Base-by-base conservation (phyloP, 2,888 invertebrate genomes). In the Amiota mariae region DNA sequence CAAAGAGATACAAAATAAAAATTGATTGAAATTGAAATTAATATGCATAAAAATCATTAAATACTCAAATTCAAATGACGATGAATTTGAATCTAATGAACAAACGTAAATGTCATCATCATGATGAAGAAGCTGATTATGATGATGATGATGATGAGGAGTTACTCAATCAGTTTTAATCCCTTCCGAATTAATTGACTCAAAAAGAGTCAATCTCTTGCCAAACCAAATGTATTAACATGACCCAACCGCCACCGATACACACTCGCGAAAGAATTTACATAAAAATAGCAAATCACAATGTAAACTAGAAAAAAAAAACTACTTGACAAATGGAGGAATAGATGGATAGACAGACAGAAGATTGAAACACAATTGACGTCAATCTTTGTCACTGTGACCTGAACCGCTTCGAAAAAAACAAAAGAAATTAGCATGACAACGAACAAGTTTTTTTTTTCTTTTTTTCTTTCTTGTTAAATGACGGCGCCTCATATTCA, bases 241-340 rank as follows among this genome's bases (percentile, higher is more conserved):
- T 2, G 24, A 24, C 24, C 24, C 24, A 24, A 24, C 24, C 24
- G 24, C 24, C 24, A 15, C 57, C 11, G 8, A 57, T 18, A 15
- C 15, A 63, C 12, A 63, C 24, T 63, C 36, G 24, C 18, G 15
- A 12, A 1, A 64, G 48, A 66, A 68, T 68, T 68, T 68, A 68
- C 67, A 68, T 68, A 51, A 54, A 51, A 68, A 54, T 54, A 68
- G 46, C 63, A 36, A 36, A 36, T 36, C 36, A 36, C 6, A 36
- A 36, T 36, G 18, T 24, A 59, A 59, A 59, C 20, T 13, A 18
- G 1, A 59, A 6, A 59, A 59, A 59, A 59, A 59, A 59, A 11
- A 56, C 9, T 46, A 64, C 48, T n/a, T 47, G 18, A 64, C 36
- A 36, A 63, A 63, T 64, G 64, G 18, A 8, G 15, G 13, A 15